Conservation (phyloP, 1,140 invertebrate species). For the Papilio dardanus region DNA sequence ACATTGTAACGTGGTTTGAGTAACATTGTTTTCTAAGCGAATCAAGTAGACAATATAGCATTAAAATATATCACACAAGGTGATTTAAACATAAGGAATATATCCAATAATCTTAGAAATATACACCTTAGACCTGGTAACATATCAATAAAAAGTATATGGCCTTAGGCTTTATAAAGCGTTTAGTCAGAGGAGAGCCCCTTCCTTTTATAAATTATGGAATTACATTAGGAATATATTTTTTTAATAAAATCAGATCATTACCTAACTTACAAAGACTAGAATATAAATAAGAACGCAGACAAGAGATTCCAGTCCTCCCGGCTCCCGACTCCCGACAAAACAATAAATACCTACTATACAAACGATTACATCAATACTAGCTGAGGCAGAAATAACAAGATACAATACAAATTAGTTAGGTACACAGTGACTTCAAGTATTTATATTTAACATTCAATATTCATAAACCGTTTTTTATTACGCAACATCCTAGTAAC, state of each 20-base stretch:
- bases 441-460: slow-evolving; percentile 36
- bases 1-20: not conserved
- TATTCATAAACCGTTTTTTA: slow-evolving; percentile 1
- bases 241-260: slow-evolving; percentile 24
- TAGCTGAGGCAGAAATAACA: slow-evolving; percentile 48
- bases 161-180: slow-evolving; percentile 15
- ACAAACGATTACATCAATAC: slow-evolving; percentile 47
- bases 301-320: slow-evolving; percentile 54
- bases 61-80: not conserved
- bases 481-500: slow-evolving; percentile 17
- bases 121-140: slow-evolving; percentile 21
- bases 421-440: slow-evolving; percentile 63
- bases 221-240: slow-evolving; percentile 31
- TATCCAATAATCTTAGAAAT: not conserved
- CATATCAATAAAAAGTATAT: not conserved
- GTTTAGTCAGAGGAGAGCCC: slow-evolving; percentile 14
- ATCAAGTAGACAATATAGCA: not conserved
- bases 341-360: slow-evolving; percentile 46
- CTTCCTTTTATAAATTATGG: slow-evolving; percentile 21
- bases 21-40: not conserved
- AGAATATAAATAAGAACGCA: slow-evolving; percentile 27
- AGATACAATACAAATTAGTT: slow-evolving; percentile 54
- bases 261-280: slow-evolving; percentile 29
- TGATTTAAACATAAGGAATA: not conserved
- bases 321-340: too few species aligned